Evolutionary conservation across 1,140 invertebrate genomes (phyloP).

Genomic region (Octopus sinensis): DNA sequence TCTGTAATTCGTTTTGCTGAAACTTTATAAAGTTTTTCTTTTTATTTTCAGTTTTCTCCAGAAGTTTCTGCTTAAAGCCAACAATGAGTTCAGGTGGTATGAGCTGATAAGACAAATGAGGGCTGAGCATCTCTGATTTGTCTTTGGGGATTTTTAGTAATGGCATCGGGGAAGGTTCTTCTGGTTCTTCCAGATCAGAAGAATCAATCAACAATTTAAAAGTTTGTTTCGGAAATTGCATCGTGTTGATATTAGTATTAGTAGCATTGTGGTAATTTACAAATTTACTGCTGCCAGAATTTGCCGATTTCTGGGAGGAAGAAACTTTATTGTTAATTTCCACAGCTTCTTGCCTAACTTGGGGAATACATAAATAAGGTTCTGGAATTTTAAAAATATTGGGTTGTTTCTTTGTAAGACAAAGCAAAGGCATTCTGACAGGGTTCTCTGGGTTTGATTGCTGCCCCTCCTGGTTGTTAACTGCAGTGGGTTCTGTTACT

Average conservation of each 20-base stretch:
- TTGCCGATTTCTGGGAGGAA: too few species aligned
- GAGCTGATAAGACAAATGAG: conserved; percentile 30
- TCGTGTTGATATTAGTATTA: neutral
- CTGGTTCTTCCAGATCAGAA: too few species aligned
- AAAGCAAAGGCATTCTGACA: neutral
- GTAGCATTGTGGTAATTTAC: neutral
- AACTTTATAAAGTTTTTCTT: conserved; percentile 36
- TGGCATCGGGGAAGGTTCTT: conserved; percentile 15
- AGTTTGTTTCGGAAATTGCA: too few species aligned
- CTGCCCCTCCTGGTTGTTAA: neutral
- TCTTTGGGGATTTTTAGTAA: conserved; percentile 29
- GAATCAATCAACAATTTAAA: too few species aligned
- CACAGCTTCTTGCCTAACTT: too few species aligned
- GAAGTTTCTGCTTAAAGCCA: conserved; percentile 23
- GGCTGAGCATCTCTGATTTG: conserved; percentile 19
- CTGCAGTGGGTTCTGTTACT: too few species aligned
- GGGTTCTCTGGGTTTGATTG: neutral
- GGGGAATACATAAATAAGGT: too few species aligned
- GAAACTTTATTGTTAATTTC: too few species aligned
- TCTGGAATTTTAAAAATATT: neutral
- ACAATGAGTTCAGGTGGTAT: conserved; percentile 33
- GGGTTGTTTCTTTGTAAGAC: neutral
- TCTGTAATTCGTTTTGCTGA: conserved; percentile 26
- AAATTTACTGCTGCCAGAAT: neutral
- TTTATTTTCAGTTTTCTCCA: conserved; percentile 31